Evolutionary conservation across 1,140 invertebrate genomes (phyloP).

Genomic region (Homarus americanus): DNA sequence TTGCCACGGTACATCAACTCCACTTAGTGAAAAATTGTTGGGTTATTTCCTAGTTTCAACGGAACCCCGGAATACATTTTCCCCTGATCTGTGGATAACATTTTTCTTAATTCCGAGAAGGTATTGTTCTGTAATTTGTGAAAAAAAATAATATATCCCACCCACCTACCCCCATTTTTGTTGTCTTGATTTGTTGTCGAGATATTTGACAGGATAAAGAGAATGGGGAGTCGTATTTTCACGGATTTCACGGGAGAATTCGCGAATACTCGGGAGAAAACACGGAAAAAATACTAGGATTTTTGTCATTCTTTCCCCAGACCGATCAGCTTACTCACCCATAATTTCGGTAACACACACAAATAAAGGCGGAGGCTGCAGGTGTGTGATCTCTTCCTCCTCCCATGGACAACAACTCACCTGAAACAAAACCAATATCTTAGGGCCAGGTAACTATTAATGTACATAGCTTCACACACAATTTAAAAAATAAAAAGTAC

Average conservation of each 20-base stretch:
- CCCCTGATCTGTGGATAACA: background rate
- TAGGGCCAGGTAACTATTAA: too few species aligned
- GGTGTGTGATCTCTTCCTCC: too few species aligned
- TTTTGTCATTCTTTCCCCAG: background rate
- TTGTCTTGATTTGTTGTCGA: background rate
- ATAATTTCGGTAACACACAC: background rate
- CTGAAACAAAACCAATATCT: too few species aligned
- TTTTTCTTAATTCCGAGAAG: background rate
- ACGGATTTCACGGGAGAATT: background rate
- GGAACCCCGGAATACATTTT: background rate
- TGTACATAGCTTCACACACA: too few species aligned
- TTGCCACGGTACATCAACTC: background rate
- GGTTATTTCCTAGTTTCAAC: background rate
- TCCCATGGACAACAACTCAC: too few species aligned
- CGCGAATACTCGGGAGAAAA: background rate
- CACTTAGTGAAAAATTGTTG: background rate
- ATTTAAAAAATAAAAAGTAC: too few species aligned
- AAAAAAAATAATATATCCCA: background rate
- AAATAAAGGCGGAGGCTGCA: too few species aligned
- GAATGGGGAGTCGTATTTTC: background rate
- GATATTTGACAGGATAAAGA: background rate
- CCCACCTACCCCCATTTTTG: too few species aligned
- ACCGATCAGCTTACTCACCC: background rate
- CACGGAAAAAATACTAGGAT: background rate
- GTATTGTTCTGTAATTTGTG: background rate